These are phyloP conservation scores for Bombyx mandarina DNA, from an alignment of 1,140 invertebrate genomes.

Conservation along the genomic window DNA sequence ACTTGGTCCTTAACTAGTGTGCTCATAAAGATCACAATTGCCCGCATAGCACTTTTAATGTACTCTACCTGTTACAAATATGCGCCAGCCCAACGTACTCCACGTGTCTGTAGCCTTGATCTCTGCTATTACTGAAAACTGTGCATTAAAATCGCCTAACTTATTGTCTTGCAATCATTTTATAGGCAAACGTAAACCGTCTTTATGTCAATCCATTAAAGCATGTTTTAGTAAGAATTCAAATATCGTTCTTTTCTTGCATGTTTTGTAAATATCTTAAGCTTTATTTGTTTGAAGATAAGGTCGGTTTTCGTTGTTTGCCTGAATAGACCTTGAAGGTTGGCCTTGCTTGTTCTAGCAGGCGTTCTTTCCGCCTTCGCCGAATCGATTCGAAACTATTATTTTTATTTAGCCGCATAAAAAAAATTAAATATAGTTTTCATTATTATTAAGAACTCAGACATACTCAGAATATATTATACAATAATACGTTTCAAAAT, in stretches of 20 bases:
- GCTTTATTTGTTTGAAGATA: too few relatives aligned
- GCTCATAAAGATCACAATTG: too few relatives aligned
- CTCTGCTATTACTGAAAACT: constrained; percentile 67
- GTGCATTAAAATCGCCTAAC: constrained; percentile 59
- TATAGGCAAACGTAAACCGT: constrained; percentile 19
- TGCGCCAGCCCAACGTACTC: constrained; percentile 21
- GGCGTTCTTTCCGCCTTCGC: constrained; percentile 67
- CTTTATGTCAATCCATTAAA: constrained; percentile 31
- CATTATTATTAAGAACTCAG: too few relatives aligned
- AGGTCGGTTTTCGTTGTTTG: too few relatives aligned
- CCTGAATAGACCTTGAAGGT: constrained; percentile 41
- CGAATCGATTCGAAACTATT: constrained; percentile 65
- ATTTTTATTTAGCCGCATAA: constrained; percentile 44
- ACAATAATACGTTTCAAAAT: too few relatives aligned
- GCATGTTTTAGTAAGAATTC: constrained; percentile 32
- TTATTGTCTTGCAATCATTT: constrained; percentile 54
- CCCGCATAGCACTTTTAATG: too few relatives aligned
- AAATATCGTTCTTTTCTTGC: background rate
- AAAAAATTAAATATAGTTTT: constrained; percentile 9
- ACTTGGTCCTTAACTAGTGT: too few relatives aligned
- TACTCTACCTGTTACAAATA: constrained; percentile 5
- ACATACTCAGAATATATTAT: too few relatives aligned
- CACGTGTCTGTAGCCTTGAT: constrained; percentile 47
- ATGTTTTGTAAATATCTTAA: too few relatives aligned
- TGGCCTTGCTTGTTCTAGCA: constrained; percentile 64